Conservation (phyloP, 2,797 vertebrate genomes). For the Syngnathus acus region DNA sequence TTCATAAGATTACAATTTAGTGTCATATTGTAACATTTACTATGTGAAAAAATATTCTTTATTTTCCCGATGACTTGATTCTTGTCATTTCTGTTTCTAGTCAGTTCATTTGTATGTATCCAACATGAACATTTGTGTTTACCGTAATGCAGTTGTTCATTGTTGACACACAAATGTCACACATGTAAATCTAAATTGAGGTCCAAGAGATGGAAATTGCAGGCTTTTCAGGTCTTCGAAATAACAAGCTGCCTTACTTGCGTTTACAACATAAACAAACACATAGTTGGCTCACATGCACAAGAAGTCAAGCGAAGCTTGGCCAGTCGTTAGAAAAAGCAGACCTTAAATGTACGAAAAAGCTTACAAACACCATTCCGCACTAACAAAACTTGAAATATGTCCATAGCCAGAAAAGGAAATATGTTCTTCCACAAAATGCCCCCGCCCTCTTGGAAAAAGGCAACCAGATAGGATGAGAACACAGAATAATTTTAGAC, state of each 20-base stretch:
- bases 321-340: not conserved
- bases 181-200: not conserved
- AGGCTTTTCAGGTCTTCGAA: not conserved
- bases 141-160: not conserved
- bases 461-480: not conserved
- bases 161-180: not conserved
- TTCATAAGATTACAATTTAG: not conserved
- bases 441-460: not conserved
- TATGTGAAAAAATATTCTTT: not conserved
- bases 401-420: not conserved
- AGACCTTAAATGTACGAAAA: not conserved
- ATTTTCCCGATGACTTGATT: not conserved
- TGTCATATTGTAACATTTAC: not conserved
- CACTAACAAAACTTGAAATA: not conserved
- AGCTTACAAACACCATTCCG: not conserved
- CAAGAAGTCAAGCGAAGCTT: not conserved
- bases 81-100: not conserved
- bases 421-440: not conserved
- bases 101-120: too few species aligned
- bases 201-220: not conserved
- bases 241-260: conserved; percentile 13
- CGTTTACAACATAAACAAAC: conserved; percentile 33
- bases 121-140: not conserved
- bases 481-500: not conserved
- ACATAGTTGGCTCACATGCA: conserved; percentile 25